A percentile compares a stretch with the other conserved stretches of the same genome.
Evolutionary conservation across 2,113 vertebrate genomes (phyloP).

Genomic region (Smithornis capensis): DNA sequence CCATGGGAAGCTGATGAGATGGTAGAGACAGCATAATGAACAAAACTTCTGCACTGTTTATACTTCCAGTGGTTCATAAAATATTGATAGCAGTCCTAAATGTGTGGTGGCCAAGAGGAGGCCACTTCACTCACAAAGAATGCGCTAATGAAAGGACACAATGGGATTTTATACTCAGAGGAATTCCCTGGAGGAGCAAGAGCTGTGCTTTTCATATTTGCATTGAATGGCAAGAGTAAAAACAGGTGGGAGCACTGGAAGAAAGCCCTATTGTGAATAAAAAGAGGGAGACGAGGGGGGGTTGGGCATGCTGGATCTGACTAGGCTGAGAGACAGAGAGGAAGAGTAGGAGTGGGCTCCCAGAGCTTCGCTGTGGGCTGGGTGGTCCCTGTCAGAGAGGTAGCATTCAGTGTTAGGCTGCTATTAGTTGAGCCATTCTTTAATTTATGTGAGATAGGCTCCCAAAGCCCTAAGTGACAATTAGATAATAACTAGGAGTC

Average conservation of each 20-base stretch:
- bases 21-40: not conserved
- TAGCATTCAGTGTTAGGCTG: not conserved
- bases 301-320: fast-evolving
- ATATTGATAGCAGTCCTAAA: conserved; percentile 15
- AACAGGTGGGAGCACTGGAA: not conserved
- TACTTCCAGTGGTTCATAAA: conserved; percentile 22
- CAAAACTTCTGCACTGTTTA: not conserved
- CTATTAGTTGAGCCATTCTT: conserved; percentile 9
- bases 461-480: not conserved
- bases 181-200: not conserved
- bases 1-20: not conserved
- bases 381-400: not conserved
- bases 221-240: not conserved
- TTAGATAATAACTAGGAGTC: not conserved
- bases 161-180: not conserved
- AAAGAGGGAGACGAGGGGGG: not conserved
- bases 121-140: not conserved
- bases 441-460: not conserved
- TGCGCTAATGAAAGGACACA: not conserved
- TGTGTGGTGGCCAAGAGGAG: not conserved
- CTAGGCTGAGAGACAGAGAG: not conserved
- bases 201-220: not conserved
- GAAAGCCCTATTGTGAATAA: not conserved
- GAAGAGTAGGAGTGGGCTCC: not conserved
- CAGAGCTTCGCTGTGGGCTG: fast-evolving